These are phyloP conservation scores for Sarcophilus harrisii DNA, from an alignment of 2,797 vertebrate genomes.

Conservation along the genomic window DNA sequence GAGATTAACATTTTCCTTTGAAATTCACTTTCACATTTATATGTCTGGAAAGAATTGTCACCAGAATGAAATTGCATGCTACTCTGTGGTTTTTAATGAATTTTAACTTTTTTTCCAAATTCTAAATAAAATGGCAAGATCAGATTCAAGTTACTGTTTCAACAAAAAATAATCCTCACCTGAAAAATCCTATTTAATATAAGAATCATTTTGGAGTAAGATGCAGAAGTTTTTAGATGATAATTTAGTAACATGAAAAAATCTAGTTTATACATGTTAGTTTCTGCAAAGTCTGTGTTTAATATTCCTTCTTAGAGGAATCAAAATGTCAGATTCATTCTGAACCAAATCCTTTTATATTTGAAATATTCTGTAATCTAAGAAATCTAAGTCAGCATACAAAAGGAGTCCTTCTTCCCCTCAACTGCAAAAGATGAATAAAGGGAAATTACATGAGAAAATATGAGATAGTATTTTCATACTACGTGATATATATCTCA, in stretches of 20 bases:
- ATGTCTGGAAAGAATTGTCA: slow-evolving; percentile 38
- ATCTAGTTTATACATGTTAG: slow-evolving; percentile 53
- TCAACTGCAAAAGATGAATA: slow-evolving; percentile 9
- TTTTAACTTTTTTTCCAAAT: slow-evolving; percentile 10
- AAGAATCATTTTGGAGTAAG: slow-evolving; percentile 56
- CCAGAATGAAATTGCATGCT: slow-evolving; percentile 60
- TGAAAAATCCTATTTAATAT: slow-evolving; percentile 59
- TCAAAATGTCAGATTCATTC: slow-evolving; percentile 51
- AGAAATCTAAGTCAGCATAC: slow-evolving; percentile 34
- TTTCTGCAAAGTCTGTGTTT: slow-evolving; percentile 54
- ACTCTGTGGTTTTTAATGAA: slow-evolving; percentile 51
- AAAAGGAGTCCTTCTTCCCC: background rate
- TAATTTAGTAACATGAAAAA: slow-evolving; percentile 48
- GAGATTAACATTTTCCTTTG: slow-evolving; percentile 69
- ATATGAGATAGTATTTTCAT: background rate
- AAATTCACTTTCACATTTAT: slow-evolving; percentile 52
- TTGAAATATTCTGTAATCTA: slow-evolving; percentile 37
- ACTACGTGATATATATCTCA: background rate
- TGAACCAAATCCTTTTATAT: slow-evolving; percentile 41
- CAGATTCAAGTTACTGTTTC: slow-evolving; percentile 50
- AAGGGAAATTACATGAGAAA: background rate
- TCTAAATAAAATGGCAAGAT: background rate
- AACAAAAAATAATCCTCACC: slow-evolving; percentile 41
- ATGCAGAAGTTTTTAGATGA: slow-evolving; percentile 49
- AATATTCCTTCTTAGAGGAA: slow-evolving; percentile 41